Evolutionary conservation across 2,888 invertebrate species (phyloP), one percentile per base, ranked within the genome.

Genomic region (Drosophila yooni): DNA sequence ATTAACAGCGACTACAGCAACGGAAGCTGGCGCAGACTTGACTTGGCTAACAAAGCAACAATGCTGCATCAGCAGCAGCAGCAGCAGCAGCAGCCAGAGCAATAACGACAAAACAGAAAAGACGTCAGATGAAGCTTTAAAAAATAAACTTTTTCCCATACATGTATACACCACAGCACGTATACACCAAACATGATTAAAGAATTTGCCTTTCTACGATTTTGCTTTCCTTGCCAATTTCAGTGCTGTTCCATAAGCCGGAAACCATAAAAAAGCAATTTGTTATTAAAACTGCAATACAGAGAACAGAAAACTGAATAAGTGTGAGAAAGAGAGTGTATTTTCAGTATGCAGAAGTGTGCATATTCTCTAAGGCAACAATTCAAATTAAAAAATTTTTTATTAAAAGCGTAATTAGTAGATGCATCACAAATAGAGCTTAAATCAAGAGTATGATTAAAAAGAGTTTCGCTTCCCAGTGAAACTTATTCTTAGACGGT

Each of bases 241-340:
- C 70, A 72, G 65, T 69, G 56, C 75, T 74, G 66, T 70, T 71
- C 79, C 54, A 89, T 86, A 90, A 86, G 89, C 89, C 90, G 85
- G 85, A 90, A 86, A 88, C 89, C 85, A 86, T 86, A 90, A 86
- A 86, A 90, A 88, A 80, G 68, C 87, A 88, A 88, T 86, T 86
- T 81, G 88, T 86, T 90, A 90, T 86, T 86, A 86, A 88, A 83
- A 86, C 78, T 88, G 73, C 81, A 88, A 74, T 70, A 69, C 81
- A 65, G 48, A 51, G 57, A 63, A 21, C 54, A 61, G 60, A 72
- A 67, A 54, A 65, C 31, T 25, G 50, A 31, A 51, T 21, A 38
- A 52, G 61, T 36, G 36, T 48, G 36, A 40, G 40, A 11, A 61
- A n/a, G 33, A 18, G n/a, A 38, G 43, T 4, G 8, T 18, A 15